Evolutionary conservation across 1,140 invertebrate species (phyloP).

Genomic region (Neodiprion fabricii): DNA sequence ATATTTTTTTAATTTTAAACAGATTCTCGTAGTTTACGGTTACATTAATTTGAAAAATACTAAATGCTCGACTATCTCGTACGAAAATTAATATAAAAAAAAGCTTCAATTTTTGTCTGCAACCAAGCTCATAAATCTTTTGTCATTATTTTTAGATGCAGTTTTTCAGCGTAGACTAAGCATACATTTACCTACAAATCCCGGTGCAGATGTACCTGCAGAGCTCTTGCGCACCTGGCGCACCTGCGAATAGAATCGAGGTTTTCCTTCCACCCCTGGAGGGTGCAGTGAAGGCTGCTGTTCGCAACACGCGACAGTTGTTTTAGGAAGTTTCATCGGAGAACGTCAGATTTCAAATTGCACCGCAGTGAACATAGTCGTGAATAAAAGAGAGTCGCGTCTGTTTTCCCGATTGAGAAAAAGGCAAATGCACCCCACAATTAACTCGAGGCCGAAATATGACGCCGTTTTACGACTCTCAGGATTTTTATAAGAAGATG

Average conservation of each 20-base stretch:
- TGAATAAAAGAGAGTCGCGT: neutral
- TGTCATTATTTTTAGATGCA: too few relatives aligned
- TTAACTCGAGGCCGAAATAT: constrained; percentile 28
- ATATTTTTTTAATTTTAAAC: too few relatives aligned
- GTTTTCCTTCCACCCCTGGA: neutral
- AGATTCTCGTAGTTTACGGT: too few relatives aligned
- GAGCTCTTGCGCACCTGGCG: neutral
- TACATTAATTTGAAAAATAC: too few relatives aligned
- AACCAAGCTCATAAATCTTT: too few relatives aligned
- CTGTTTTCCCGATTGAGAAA: neutral
- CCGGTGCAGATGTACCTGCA: neutral
- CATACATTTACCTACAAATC: too few relatives aligned
- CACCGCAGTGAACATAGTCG: neutral
- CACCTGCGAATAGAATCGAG: neutral
- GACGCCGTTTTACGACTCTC: constrained; percentile 40
- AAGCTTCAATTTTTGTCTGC: too few relatives aligned
- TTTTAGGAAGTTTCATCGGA: neutral
- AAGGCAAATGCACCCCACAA: neutral
- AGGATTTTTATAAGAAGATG: constrained; percentile 52
- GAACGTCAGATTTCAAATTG: neutral
- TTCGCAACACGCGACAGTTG: constrained; percentile 1
- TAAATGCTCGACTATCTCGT: too few relatives aligned
- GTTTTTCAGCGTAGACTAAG: too few relatives aligned
- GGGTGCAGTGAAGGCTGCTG: neutral
- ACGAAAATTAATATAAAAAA: too few relatives aligned